A percentile compares a stretch with the other conserved stretches of the same genome.
phyloP scores from a whole-genome alignment of 1,140 invertebrate genomes.

The Geopemphigus sp. region DNA sequence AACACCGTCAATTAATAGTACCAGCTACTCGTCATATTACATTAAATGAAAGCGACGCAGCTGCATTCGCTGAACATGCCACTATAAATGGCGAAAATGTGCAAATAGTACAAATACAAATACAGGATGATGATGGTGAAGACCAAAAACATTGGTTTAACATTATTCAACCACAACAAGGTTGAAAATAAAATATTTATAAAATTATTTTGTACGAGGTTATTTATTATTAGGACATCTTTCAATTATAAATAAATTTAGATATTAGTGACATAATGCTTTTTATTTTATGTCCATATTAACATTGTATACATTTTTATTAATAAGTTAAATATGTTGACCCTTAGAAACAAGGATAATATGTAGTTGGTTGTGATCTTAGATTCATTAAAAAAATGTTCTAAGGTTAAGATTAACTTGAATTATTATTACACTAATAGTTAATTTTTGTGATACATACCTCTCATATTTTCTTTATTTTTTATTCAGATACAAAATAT shows the following conservation, averaged over 20 bases:
- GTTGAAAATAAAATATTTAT: slow-evolving; percentile 15
- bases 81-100: slow-evolving; percentile 53
- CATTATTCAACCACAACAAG: slow-evolving; percentile 51
- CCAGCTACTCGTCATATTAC: slow-evolving; percentile 47
- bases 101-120: slow-evolving; percentile 53
- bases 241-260: too few species aligned
- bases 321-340: background rate
- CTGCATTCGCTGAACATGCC: slow-evolving; percentile 51
- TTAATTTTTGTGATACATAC: slow-evolving; percentile 15
- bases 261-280: background rate
- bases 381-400: slow-evolving; percentile 5
- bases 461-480: slow-evolving; percentile 5
- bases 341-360: background rate
- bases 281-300: slow-evolving; percentile 6
- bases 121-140: slow-evolving; percentile 51
- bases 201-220: background rate
- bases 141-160: slow-evolving; percentile 53
- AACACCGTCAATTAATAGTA: slow-evolving; percentile 48
- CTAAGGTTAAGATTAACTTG: background rate
- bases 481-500: background rate
- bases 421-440: background rate
- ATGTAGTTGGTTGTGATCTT: slow-evolving; percentile 1
- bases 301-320: background rate
- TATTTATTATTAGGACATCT: background rate
- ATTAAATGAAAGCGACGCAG: slow-evolving; percentile 43